Percentiles rank a stretch among this genome's conserved stretches.
Evolutionary conservation across 2,797 vertebrate species (phyloP).

Genomic region (Cynopterus sphinx): DNA sequence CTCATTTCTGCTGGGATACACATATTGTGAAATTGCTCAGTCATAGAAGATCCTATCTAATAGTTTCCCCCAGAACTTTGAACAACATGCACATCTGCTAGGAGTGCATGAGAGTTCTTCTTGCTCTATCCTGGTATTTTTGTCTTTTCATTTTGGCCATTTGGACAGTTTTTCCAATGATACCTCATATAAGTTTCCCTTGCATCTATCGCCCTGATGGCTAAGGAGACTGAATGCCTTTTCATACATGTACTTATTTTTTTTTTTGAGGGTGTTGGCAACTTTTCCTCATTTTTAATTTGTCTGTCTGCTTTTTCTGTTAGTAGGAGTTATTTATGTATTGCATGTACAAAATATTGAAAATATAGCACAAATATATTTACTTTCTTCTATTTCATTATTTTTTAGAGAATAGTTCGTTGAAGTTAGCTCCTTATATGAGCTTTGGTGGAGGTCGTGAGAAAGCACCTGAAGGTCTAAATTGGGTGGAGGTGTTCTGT

Average conservation of each 20-base stretch:
- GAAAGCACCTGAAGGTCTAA: too few species aligned
- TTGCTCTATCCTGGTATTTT: not conserved
- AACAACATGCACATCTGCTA: accelerated
- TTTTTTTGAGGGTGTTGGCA: not conserved
- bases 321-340: not conserved
- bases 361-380: not conserved
- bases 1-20: not conserved
- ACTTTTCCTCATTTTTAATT: not conserved
- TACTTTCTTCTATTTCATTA: not conserved
- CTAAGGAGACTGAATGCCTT: not conserved
- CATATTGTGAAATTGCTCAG: not conserved
- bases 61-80: not conserved
- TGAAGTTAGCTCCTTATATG: too few species aligned
- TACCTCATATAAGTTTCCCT: not conserved
- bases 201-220: not conserved
- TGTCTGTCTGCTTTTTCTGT: not conserved
- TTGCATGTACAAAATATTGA: not conserved
- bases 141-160: not conserved
- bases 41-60: not conserved
- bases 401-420: too few species aligned
- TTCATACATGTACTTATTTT: not conserved
- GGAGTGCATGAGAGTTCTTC: not conserved
- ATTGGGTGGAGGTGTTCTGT: too few species aligned
- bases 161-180: accelerated
- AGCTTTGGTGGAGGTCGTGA: too few species aligned